Conservation (phyloP, 2,797 vertebrate genomes). For the Sebastes matsubarae region DNA sequence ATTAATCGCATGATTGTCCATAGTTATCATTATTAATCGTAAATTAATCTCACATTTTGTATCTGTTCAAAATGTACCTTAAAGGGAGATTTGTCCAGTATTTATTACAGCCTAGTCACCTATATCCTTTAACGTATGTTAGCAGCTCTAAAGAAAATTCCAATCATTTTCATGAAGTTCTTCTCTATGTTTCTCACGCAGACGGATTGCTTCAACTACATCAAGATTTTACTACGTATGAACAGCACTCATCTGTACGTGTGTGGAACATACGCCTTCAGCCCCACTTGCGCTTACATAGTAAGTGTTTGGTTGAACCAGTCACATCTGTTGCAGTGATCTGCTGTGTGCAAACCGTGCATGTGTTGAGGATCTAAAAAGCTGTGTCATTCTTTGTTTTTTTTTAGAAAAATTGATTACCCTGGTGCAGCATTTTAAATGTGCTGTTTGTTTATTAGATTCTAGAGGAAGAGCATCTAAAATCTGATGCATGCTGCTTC, state of each 20-base stretch:
- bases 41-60: too few species aligned
- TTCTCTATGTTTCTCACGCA: slow-evolving; percentile 60
- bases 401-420: slow-evolving; percentile 13
- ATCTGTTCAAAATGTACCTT: too few species aligned
- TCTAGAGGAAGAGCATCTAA: slow-evolving; percentile 37
- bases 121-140: not conserved
- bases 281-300: slow-evolving; percentile 92
- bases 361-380: not conserved
- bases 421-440: slow-evolving; percentile 23
- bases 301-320: slow-evolving; percentile 81
- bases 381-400: not conserved
- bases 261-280: slow-evolving; percentile 96
- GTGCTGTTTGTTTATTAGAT: slow-evolving; percentile 48
- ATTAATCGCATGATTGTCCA: too few species aligned
- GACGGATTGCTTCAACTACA: slow-evolving; percentile 98
- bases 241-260: slow-evolving; percentile 93
- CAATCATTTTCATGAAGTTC: not conserved
- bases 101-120: not conserved
- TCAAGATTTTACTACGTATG: slow-evolving; percentile 92
- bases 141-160: not conserved
- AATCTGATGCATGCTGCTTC: slow-evolving; percentile 49
- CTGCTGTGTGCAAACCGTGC: slow-evolving; percentile 2
- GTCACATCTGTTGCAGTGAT: not conserved
- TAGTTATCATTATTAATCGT: too few species aligned
- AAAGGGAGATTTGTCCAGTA: too few species aligned